Conservation (phyloP, 2,888 invertebrate genomes). For the Artemia sp. region DNA sequence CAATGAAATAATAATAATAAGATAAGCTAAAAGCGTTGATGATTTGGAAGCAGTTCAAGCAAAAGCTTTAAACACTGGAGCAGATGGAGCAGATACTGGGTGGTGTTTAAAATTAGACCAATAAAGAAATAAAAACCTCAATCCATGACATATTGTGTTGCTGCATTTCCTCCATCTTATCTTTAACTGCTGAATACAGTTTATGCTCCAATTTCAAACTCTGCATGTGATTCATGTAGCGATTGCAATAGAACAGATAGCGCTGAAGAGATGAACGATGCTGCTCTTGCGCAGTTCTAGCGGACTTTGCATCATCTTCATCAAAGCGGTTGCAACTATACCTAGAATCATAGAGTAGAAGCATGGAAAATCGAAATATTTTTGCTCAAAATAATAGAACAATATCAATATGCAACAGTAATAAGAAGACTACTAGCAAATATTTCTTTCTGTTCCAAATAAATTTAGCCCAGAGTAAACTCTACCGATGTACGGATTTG, state of each 20-base stretch:
- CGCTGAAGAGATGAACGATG: conserved; percentile 85
- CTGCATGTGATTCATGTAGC: conserved; percentile 99
- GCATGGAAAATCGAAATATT: not conserved
- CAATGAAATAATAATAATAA: no score
- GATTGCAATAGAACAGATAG: conserved; percentile 94
- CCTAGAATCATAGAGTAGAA: conserved; percentile 31
- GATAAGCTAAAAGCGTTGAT: no score
- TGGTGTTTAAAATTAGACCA: not conserved
- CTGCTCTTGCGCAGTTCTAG: conserved; percentile 85
- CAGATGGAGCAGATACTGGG: no score
- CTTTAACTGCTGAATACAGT: conserved; percentile 82
- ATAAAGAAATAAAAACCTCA: conserved; percentile 44
- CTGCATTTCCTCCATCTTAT: conserved; percentile 99
- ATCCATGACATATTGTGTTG: conserved; percentile 99
- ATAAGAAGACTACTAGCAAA: not conserved
- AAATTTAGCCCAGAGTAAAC: no score
- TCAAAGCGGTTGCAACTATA: conserved; percentile 96
- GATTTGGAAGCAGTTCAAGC: no score
- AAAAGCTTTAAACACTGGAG: no score
- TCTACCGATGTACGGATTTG: no score
- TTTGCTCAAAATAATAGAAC: conserved; percentile 2
- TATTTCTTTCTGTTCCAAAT: not conserved
- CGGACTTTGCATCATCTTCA: conserved; percentile 88
- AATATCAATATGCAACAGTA: conserved; percentile 11
- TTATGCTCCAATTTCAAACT: conserved; percentile 93